A percentile compares a stretch with the other conserved stretches of the same genome.
Evolutionary conservation across 2,113 vertebrate genomes (phyloP).

Genomic region (Stercorarius parasiticus): DNA sequence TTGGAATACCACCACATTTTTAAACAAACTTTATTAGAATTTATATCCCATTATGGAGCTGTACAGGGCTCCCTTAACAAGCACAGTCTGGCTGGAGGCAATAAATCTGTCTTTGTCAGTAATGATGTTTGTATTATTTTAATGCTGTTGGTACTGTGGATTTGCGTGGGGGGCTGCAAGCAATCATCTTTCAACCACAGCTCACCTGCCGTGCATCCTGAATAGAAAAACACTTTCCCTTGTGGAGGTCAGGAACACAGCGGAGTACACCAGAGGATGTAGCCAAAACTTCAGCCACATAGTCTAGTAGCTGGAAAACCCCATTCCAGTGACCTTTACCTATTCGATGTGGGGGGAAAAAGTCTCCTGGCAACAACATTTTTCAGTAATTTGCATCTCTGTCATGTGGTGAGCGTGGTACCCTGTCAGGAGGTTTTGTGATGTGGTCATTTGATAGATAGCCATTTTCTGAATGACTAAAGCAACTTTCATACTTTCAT

Average conservation of each 20-base stretch:
- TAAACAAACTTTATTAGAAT: slow-evolving; percentile 64
- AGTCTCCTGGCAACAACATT: not conserved
- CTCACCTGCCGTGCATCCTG: not conserved
- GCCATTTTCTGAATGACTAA: not conserved
- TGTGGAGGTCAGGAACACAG: not conserved
- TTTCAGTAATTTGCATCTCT: not conserved
- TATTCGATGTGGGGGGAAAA: accelerated
- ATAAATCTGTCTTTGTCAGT: slow-evolving; percentile 61
- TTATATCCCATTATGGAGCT: slow-evolving; percentile 16
- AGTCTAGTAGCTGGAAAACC: not conserved
- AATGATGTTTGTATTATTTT: slow-evolving; percentile 62
- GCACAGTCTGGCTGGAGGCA: slow-evolving; percentile 40
- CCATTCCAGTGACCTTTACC: not conserved
- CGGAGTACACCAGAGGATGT: not conserved
- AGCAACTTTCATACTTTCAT: not conserved
- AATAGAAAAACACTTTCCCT: not conserved
- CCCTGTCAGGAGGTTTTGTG: not conserved
- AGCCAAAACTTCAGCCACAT: not conserved
- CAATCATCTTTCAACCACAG: not conserved
- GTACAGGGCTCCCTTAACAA: slow-evolving; percentile 39
- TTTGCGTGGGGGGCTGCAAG: not conserved
- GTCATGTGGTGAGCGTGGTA: not conserved
- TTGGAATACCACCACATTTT: not conserved
- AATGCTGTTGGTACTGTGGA: slow-evolving; percentile 1
- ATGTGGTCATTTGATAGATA: not conserved